These are phyloP conservation scores for Podilymbus podiceps DNA, from an alignment of 2,113 vertebrate genomes.

Conservation along the genomic window DNA sequence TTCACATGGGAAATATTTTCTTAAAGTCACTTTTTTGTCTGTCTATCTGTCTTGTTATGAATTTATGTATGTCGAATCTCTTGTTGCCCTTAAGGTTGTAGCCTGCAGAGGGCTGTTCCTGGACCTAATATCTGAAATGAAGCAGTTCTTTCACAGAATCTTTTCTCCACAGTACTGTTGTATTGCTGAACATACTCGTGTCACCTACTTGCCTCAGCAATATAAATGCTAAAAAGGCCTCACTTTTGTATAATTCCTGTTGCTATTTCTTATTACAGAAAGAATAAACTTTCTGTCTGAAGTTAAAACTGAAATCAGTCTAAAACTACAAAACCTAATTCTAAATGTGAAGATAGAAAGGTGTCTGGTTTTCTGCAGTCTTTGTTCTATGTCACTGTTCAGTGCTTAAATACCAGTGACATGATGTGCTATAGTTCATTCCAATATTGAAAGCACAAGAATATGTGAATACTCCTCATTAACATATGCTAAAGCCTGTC, in stretches of 20 bases:
- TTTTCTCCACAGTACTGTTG: neutral
- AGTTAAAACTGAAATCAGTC: neutral
- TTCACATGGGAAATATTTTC: neutral
- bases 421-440: neutral
- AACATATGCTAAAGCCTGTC: neutral
- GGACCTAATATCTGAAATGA: neutral
- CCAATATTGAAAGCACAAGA: neutral
- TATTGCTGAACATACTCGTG: neutral
- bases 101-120: neutral
- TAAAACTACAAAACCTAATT: neutral
- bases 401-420: neutral
- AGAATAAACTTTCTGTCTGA: neutral
- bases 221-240: neutral
- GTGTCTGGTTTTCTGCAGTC: neutral
- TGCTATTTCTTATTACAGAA: neutral
- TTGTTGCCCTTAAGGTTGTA: neutral
- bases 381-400: neutral
- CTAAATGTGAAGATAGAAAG: neutral
- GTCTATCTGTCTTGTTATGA: neutral
- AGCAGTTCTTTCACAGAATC: neutral
- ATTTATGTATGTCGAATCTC: neutral
- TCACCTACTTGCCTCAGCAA: neutral
- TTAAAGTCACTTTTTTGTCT: neutral
- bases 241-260: neutral
- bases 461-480: neutral